Evolutionary conservation across 1,140 invertebrate species (phyloP).

Genomic region (Psilanteris sp.): DNA sequence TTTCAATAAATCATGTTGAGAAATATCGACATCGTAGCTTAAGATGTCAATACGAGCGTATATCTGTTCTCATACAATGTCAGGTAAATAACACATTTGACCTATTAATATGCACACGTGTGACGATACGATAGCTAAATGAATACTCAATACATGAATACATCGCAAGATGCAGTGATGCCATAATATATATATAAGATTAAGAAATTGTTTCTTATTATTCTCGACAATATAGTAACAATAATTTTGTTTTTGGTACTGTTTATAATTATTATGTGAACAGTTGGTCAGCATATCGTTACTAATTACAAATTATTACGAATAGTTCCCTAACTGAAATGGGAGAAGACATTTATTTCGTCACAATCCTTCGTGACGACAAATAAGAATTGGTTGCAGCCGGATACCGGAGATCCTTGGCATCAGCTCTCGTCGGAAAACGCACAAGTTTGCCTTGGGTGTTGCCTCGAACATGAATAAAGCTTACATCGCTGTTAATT

Average conservation of each 20-base stretch:
- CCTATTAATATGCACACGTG: conserved; percentile 32
- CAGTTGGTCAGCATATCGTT: conserved; percentile 1
- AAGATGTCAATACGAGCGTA: conserved; percentile 32
- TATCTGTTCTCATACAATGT: conserved; percentile 27
- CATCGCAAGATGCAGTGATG: no score
- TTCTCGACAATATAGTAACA: no score
- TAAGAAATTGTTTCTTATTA: no score
- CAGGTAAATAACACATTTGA: conserved; percentile 36
- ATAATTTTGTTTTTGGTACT: no score
- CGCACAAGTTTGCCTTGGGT: conserved; percentile 51
- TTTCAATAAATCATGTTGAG: conserved; percentile 34
- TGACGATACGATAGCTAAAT: conserved; percentile 23
- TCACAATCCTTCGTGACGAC: conserved; percentile 50
- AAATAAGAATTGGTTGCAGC: conserved; percentile 44
- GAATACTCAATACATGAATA: conserved; percentile 25
- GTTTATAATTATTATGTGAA: no score
- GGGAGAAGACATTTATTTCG: conserved; percentile 37
- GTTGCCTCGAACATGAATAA: conserved; percentile 28
- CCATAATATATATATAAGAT: no score
- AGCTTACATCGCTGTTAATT: conserved; percentile 15
- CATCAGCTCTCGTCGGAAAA: conserved; percentile 42
- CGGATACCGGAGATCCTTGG: conserved; percentile 51
- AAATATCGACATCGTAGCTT: conserved; percentile 16
- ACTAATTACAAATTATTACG: conserved; percentile 7
- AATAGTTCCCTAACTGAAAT: conserved; percentile 6